A percentile compares a stretch with the other conserved stretches of the same genome.
Conservation (phyloP, 1,140 invertebrate species). For the Pseudomyrmex gracilis region DNA sequence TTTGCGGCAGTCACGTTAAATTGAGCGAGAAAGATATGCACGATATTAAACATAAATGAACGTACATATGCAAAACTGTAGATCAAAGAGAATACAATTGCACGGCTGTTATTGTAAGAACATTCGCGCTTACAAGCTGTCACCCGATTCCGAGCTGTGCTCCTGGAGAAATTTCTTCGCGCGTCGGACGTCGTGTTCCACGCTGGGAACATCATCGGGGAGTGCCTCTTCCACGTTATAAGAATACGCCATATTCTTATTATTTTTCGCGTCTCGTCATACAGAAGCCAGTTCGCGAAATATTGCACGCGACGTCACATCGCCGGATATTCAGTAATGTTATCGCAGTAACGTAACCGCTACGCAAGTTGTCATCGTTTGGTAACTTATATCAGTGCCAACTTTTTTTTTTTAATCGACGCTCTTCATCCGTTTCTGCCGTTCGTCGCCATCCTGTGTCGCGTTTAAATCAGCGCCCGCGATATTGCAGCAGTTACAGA, state of each 20-base stretch:
- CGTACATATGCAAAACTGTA: not conserved
- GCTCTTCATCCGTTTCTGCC: constrained; percentile 64
- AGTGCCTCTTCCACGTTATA: constrained; percentile 73
- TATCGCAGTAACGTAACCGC: constrained; percentile 51
- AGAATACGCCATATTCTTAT: constrained; percentile 78
- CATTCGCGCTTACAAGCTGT: constrained; percentile 78
- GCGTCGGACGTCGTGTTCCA: constrained; percentile 76
- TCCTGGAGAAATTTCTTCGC: constrained; percentile 82
- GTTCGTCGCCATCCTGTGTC: constrained; percentile 27
- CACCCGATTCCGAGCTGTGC: constrained; percentile 77
- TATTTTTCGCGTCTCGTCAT: not conserved
- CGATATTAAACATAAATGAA: no score
- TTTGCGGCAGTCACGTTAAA: not conserved
- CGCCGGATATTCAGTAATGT: constrained; percentile 47
- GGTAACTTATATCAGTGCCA: constrained; percentile 33
- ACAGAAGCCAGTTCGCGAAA: constrained; percentile 4
- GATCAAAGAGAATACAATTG: constrained; percentile 8
- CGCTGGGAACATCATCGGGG: constrained; percentile 67
- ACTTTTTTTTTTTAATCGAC: constrained; percentile 47
- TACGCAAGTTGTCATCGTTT: constrained; percentile 54
- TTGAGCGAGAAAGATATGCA: no score
- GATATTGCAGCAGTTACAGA: constrained; percentile 40
- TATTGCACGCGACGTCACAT: constrained; percentile 29
- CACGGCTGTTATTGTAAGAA: constrained; percentile 8
- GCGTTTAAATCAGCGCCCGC: constrained; percentile 13